Base-by-base conservation (phyloP, 2,113 vertebrate species). In the Phalacrocorax carbo region DNA sequence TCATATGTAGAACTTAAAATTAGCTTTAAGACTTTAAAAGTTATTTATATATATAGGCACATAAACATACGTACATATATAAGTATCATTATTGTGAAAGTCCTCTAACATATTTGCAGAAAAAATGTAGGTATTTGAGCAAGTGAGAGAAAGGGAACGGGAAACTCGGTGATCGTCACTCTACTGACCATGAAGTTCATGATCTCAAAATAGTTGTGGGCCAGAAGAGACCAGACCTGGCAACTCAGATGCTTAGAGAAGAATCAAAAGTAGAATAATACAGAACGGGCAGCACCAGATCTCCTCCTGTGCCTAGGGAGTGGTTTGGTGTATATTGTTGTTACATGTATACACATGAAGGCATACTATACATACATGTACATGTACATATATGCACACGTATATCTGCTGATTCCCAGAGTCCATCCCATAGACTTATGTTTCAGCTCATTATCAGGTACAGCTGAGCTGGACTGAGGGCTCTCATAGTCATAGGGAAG, bases 321-420 rank as follows among this genome's bases (percentile, higher is more conserved):
- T 36, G 36, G 2, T 61, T 78, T 38, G 26, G 3, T 72, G 12
- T 82, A 1, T 40, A 5, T 55, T 61, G 13, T 40, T 13, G 49
- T 62, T 60, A 8, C 0, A 2, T n/a, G 48, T 29, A 3, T 76
- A 8, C 10, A 29, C 1, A 0, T 32, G 55, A 61, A 70, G 26
- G 40, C 30, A 21, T 25, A 6, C 29, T 68, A 4, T 16, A 32
- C 29, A 6, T 20, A 26, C 11, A 10, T 8, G 3, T 19, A 18
- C 15, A n/a, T 12, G 1, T 27, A 0, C 19, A 23, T 22, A 1
- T 26, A 4, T 3, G 30, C 4, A 9, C 16, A 8, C 4, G 13
- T 11, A 3, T 34, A 21, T 5, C 17, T 80, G 46, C 49, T 52
- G 44, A 40, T 76, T 72, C 71, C n/a, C 61, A 17, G 44, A 36